These are phyloP conservation scores for Caenorhabditis plicata DNA, from an alignment of 2,888 invertebrate species.

Conservation along the genomic window DNA sequence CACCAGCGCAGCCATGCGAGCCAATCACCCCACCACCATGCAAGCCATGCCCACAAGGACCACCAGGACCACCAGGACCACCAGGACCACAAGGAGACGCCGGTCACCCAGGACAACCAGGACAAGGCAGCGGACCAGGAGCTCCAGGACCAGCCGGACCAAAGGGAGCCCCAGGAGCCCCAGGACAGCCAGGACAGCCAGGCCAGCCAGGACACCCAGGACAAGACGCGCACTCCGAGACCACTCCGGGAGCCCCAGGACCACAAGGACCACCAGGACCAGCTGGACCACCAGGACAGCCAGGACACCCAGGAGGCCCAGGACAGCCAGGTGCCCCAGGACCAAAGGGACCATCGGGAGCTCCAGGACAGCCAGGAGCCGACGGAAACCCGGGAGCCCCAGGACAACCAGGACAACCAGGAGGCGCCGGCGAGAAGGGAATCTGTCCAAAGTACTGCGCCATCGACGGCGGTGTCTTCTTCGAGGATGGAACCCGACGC, in stretches of 20 bases:
- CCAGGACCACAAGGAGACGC: conserved; percentile 43
- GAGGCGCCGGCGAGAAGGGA: conserved; percentile 53
- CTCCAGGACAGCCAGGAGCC: conserved; percentile 38
- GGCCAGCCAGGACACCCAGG: conserved; percentile 52
- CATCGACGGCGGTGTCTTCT: conserved; percentile 62
- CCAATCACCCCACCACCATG: conserved; percentile 46
- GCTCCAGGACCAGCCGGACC: conserved; percentile 41
- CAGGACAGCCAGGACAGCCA: conserved; percentile 35
- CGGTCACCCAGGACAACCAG: conserved; percentile 48
- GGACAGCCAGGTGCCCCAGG: conserved; percentile 38
- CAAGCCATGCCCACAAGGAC: conserved; percentile 47
- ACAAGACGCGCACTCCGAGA: conserved; percentile 23
- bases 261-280: conserved; percentile 38
- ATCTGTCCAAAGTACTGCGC: conserved; percentile 63
- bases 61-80: conserved; percentile 47
- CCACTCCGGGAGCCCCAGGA: conserved; percentile 47
- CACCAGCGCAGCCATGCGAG: conserved; percentile 35
- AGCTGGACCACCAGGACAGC: conserved; percentile 38
- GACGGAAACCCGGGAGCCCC: conserved; percentile 37
- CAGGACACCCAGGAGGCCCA: conserved; percentile 30
- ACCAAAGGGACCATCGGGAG: conserved; percentile 43
- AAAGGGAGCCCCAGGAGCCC: conserved; percentile 35
- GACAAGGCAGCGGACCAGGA: conserved; percentile 36
- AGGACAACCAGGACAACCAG: conserved; percentile 48
- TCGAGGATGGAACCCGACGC: conserved; percentile 58